Percentiles rank a stretch among this genome's conserved stretches.
These are phyloP conservation scores for Lophura nycthemera DNA, from an alignment of 2,113 vertebrate genomes.

Conservation along the genomic window DNA sequence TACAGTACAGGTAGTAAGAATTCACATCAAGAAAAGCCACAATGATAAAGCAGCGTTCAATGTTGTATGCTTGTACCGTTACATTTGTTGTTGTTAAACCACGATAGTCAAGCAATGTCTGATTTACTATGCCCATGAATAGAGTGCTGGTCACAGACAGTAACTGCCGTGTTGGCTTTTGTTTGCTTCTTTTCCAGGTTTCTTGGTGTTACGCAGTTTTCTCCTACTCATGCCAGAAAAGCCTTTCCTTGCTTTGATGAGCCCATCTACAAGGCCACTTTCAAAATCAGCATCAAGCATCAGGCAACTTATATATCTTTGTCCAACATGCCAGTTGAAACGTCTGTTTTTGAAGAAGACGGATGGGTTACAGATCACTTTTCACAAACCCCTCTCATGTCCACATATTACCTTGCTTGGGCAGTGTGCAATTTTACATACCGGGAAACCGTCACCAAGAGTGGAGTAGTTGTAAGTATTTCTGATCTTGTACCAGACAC, in stretches of 20 bases:
- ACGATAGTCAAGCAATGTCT: neutral
- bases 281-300: constrained; percentile 92
- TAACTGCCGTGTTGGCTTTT: neutral
- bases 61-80: neutral
- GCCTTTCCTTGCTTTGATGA: constrained; percentile 98
- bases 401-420: constrained; percentile 97
- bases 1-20: neutral
- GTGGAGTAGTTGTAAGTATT: constrained; percentile 90
- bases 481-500: neutral
- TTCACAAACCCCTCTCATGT: constrained; percentile 95
- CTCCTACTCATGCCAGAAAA: constrained; percentile 95
- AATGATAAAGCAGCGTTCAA: neutral
- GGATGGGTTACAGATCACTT: constrained; percentile 93
- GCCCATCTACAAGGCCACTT: constrained; percentile 98
- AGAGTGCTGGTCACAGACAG: neutral
- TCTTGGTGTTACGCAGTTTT: constrained; percentile 96
- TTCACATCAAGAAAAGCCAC: constrained; percentile 6
- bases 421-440: constrained; percentile 97
- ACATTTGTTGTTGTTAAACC: neutral
- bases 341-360: constrained; percentile 86
- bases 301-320: constrained; percentile 92
- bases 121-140: neutral
- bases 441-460: constrained; percentile 86
- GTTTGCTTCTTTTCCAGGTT: constrained; percentile 79
- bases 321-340: constrained; percentile 96